phyloP scores from a whole-genome alignment of 2,113 vertebrate genomes.

The Amazona guildingii region DNA sequence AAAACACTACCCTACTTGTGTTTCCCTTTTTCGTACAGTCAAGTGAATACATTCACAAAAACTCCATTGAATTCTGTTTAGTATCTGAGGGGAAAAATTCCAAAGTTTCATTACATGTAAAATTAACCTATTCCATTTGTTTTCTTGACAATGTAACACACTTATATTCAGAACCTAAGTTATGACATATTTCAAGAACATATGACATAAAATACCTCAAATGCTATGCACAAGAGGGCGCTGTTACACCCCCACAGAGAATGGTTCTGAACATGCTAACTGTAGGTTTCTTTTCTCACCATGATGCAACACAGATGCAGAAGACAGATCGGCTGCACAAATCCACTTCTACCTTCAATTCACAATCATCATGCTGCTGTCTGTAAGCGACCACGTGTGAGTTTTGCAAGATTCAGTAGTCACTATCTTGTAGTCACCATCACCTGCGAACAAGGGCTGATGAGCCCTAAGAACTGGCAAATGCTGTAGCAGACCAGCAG shows the following conservation, averaged over 20 bases:
- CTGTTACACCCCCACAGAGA: neutral
- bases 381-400: fast-evolving
- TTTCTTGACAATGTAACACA: neutral
- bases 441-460: neutral
- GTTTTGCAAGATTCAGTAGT: fast-evolving
- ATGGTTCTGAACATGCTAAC: neutral
- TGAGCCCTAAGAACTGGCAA: neutral
- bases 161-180: neutral
- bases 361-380: fast-evolving
- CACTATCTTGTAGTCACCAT: neutral
- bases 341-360: fast-evolving
- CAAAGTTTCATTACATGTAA: neutral
- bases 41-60: neutral
- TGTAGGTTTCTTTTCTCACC: neutral
- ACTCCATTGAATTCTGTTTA: neutral
- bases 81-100: neutral
- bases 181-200: neutral
- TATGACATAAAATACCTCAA: neutral
- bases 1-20: neutral
- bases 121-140: neutral
- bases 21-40: neutral
- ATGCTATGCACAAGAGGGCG: neutral
- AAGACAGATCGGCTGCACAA: neutral
- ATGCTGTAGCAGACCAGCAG: neutral
- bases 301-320: neutral